phyloP scores from a whole-genome alignment of 2,797 vertebrate genomes.

The Buphagus erythrorhynchus region DNA sequence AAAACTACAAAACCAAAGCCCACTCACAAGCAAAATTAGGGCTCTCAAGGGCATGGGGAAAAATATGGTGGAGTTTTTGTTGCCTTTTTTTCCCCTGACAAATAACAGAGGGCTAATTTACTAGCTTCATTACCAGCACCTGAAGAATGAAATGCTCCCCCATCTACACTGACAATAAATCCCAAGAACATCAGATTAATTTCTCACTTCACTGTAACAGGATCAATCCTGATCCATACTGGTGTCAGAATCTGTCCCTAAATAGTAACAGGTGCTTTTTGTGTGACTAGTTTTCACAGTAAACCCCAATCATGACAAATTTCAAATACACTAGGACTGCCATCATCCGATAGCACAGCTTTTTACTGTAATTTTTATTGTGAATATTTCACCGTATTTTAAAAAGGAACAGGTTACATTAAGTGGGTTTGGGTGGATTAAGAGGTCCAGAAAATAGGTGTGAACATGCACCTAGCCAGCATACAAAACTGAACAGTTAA shows the following conservation, averaged over 20 bases:
- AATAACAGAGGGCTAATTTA: neutral
- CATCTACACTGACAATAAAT: neutral
- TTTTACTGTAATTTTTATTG: neutral
- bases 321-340: neutral
- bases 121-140: neutral
- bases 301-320: neutral
- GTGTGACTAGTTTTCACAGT: neutral
- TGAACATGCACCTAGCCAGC: neutral
- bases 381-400: neutral
- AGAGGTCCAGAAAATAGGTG: neutral
- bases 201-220: neutral
- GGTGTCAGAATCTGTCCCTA: neutral
- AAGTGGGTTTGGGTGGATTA: neutral
- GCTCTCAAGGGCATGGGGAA: neutral
- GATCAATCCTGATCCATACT: neutral
- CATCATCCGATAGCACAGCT: neutral
- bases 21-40: neutral
- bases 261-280: neutral
- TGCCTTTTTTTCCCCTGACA: neutral
- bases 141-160: neutral
- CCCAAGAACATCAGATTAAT: neutral
- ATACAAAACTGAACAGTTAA: neutral
- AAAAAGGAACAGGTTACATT: neutral
- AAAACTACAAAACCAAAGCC: neutral
- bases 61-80: neutral